Conservation (phyloP, 2,888 invertebrate genomes). For the Adineta ricciae region DNA sequence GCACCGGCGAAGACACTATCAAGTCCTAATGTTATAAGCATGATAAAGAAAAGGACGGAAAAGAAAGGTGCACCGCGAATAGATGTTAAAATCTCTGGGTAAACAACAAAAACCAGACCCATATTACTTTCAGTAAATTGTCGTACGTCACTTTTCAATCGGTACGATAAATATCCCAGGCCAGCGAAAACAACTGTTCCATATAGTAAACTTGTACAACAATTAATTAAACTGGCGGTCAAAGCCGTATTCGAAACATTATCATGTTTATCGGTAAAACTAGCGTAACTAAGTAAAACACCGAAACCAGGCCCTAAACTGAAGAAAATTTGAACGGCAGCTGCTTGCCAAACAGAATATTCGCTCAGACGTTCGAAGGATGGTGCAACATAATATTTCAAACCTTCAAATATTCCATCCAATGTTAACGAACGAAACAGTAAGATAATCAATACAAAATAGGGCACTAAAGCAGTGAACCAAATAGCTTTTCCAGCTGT, state of each 20-base stretch:
- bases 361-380: conserved; percentile 61
- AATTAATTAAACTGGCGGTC: conserved; percentile 36
- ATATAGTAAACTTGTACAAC: conserved; percentile 37
- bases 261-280: conserved; percentile 86
- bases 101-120: conserved; percentile 82
- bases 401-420: conserved; percentile 73
- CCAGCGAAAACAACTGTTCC: conserved; percentile 46
- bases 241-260: conserved; percentile 52
- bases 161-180: conserved; percentile 65
- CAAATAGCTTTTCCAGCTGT: conserved; percentile 66
- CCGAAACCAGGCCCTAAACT: conserved; percentile 88
- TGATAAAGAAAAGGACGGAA: conserved; percentile 88
- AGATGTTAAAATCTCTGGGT: conserved; percentile 85
- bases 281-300: conserved; percentile 73
- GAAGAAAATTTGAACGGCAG: conserved; percentile 85
- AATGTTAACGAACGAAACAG: conserved; percentile 70
- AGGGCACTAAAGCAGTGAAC: conserved; percentile 85
- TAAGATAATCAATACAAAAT: conserved; percentile 74
- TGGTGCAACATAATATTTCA: conserved; percentile 75
- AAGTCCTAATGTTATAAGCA: conserved; percentile 75
- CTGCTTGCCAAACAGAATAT: conserved; percentile 51
- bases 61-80: conserved; percentile 85
- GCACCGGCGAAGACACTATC: conserved; percentile 50
- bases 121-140: conserved; percentile 68
- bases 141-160: conserved; percentile 72